Conservation (phyloP, 1,140 invertebrate genomes). For the Aphidius gifuensis region DNA sequence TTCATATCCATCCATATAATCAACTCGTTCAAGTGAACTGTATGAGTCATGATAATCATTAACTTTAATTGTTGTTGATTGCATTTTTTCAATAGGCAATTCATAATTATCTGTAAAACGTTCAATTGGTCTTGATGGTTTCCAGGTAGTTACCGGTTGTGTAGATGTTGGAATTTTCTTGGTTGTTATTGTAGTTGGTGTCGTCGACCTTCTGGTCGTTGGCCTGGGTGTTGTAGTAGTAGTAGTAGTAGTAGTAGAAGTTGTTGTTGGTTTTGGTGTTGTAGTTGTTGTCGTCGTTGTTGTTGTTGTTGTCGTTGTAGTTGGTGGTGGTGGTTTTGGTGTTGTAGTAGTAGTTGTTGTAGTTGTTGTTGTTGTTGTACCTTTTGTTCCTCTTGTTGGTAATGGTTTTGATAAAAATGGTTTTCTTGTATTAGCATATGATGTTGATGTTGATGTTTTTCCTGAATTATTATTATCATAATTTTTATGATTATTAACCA, state of each 20-base stretch:
- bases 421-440: constrained; percentile 29
- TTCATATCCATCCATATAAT: constrained; percentile 16
- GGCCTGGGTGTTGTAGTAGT: constrained; percentile 14
- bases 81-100: constrained; percentile 22
- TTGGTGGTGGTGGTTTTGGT: constrained; percentile 41
- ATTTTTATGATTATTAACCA: constrained; percentile 57
- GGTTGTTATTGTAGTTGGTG: constrained; percentile 31
- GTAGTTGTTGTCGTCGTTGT: constrained; percentile 39
- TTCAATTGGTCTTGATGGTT: constrained; percentile 33
- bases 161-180: constrained; percentile 29
- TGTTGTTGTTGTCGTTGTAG: constrained; percentile 38
- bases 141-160: constrained; percentile 43
- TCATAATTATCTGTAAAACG: constrained; percentile 44
- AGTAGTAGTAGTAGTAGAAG: constrained; percentile 31
- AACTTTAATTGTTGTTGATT: constrained; percentile 20
- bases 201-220: constrained; percentile 30
- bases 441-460: constrained; percentile 25
- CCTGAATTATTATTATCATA: constrained; percentile 45
- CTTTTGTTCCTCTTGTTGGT: constrained; percentile 28
- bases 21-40: not conserved
- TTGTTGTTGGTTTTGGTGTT: constrained; percentile 39
- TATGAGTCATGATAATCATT: not conserved
- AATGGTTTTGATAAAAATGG: constrained; percentile 32
- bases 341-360: constrained; percentile 35
- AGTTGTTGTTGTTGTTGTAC: constrained; percentile 19